Evolutionary conservation across 1,140 invertebrate species (phyloP).

Genomic region (Pomacea maculata): DNA sequence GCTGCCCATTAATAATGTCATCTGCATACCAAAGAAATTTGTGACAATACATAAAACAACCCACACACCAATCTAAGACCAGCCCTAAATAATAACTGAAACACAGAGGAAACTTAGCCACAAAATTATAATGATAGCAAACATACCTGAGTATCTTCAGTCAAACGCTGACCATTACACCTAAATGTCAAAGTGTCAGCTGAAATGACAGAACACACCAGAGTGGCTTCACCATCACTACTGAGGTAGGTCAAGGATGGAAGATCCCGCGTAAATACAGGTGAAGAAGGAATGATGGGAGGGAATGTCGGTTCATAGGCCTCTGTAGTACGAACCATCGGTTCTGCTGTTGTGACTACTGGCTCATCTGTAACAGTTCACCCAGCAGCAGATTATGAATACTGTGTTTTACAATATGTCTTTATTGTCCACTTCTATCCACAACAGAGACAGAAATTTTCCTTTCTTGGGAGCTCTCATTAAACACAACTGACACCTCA

Average conservation of each 20-base stretch:
- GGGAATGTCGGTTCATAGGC: conserved; percentile 23
- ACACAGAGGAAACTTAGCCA: too few relatives aligned
- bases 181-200: conserved; percentile 9
- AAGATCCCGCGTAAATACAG: conserved; percentile 15
- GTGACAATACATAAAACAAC: too few relatives aligned
- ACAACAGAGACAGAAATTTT: too few relatives aligned
- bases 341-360: neutral
- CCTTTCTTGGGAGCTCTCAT: too few relatives aligned
- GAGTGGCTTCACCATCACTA: neutral
- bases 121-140: too few relatives aligned
- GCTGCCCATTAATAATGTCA: too few relatives aligned
- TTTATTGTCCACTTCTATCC: too few relatives aligned
- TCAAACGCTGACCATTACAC: conserved; percentile 11
- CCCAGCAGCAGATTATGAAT: neutral
- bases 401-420: too few relatives aligned
- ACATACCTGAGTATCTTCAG: conserved; percentile 8
- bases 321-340: neutral
- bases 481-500: too few relatives aligned
- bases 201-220: conserved; percentile 13
- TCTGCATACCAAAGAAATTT: too few relatives aligned
- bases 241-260: neutral
- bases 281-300: conserved; percentile 8
- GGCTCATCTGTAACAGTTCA: conserved; percentile 17
- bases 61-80: too few relatives aligned
- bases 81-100: too few relatives aligned